Evolutionary conservation across 2,113 vertebrate species (phyloP).

Genomic region (Tetrao urogallus): DNA sequence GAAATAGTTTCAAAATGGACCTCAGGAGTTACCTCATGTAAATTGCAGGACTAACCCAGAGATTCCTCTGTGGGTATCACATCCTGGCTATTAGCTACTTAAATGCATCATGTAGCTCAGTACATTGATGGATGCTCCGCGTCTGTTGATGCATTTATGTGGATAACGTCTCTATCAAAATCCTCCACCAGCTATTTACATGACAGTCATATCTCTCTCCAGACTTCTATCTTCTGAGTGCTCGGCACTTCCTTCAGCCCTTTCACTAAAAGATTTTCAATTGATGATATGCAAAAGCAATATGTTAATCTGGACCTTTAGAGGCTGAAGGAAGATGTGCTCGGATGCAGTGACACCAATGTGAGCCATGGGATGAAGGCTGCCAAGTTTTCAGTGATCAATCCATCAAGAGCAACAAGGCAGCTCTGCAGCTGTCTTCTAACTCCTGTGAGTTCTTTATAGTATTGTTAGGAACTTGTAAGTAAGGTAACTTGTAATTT

Average conservation of each 20-base stretch:
- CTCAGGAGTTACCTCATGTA: background rate
- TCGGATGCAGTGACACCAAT: background rate
- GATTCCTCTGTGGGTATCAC: background rate
- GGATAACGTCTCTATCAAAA: background rate
- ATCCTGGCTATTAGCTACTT: background rate
- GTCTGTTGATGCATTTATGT: background rate
- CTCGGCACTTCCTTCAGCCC: background rate
- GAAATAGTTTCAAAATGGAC: conserved; percentile 17
- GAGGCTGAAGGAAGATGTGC: background rate
- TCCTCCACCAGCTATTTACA: background rate
- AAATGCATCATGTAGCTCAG: background rate
- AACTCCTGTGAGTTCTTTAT: background rate
- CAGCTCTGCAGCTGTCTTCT: background rate
- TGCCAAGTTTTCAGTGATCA: background rate
- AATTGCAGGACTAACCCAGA: conserved; percentile 9
- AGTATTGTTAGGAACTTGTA: background rate
- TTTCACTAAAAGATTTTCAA: background rate
- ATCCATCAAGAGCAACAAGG: background rate
- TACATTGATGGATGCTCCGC: background rate
- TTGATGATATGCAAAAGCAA: background rate
- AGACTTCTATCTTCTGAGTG: background rate
- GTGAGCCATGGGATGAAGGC: background rate
- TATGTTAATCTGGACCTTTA: background rate
- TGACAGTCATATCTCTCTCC: background rate
- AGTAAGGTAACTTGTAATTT: background rate